These are phyloP conservation scores for Drosophila murphyi DNA, from an alignment of 1,140 invertebrate genomes.

Conservation along the genomic window DNA sequence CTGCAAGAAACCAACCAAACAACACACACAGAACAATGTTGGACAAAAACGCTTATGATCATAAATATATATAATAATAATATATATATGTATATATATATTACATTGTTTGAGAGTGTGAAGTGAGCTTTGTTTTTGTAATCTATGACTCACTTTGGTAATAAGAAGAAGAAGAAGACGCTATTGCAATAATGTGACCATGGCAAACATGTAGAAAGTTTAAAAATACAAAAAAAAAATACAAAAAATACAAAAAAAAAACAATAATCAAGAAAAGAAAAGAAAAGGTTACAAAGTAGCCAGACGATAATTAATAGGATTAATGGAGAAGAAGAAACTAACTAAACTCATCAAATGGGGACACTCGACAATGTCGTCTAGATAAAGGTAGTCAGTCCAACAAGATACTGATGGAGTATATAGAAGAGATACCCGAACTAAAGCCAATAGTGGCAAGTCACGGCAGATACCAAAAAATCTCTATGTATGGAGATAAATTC, in stretches of 20 bases:
- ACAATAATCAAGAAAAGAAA: not conserved
- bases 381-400: too few relatives aligned
- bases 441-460: too few relatives aligned
- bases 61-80: not conserved
- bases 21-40: too few relatives aligned
- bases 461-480: too few relatives aligned
- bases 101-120: not conserved
- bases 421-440: too few relatives aligned
- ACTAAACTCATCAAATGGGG: not conserved
- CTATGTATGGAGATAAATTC: too few relatives aligned
- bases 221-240: not conserved
- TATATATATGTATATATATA: not conserved
- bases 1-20: too few relatives aligned
- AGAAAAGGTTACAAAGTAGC: conserved; percentile 2
- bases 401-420: too few relatives aligned
- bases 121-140: not conserved
- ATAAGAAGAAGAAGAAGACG: not conserved
- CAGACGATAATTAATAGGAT: not conserved
- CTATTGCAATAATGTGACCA: conserved; percentile 1
- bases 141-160: conserved; percentile 3
- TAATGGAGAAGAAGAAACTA: not conserved
- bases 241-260: not conserved
- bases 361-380: too few relatives aligned
- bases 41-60: not conserved
- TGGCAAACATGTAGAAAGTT: not conserved